Base-by-base conservation (phyloP, 2,888 invertebrate genomes). In the Stenichneumon culpator region DNA sequence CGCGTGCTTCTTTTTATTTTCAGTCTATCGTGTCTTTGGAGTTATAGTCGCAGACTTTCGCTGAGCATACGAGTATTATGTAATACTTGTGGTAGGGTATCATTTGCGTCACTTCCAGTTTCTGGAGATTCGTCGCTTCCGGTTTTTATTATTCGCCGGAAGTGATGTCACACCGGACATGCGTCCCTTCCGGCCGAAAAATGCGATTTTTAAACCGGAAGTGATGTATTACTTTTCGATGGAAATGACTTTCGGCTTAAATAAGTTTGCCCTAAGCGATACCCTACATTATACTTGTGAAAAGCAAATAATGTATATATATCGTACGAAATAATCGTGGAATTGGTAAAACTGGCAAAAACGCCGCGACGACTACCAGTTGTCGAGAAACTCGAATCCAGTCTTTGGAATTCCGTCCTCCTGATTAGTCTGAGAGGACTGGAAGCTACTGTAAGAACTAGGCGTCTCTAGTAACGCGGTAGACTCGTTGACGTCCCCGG, bases 311-410 rank as follows among this genome's bases (percentile, higher is more conserved):
- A 63, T 63, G 2, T 5, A 14, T 63, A 63, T 25, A 54, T 54
- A 54, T 54, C 52, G 52, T 28, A 32, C 32, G 57, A 22, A 57
- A 57, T 22, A 16, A 16, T 32, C 63, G 63, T 28, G 28, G 16
- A 32, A 54, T 16, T 69, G 6, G 36, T 73, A 2, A 67, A 47
- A 57, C 25, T 39, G 14, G 7, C 47, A 19, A 73, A 39, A 11
- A 14, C 1, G 6, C 16, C 36, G 5, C 9, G 7, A n/a, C 75
- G 16, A 81, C 93, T 95, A 95, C 95, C 95, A 95, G 89, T 95
- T 95, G 89, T 95, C 95, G 69, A 95, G 93, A 91, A 95, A 95
- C 89, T 95, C 95, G 89, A 95, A 95, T 69, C 95, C 95, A 86
- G 95, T 95, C 92, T 95, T 95, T 87, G 95, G 95, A 89, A 95